Base-by-base conservation (phyloP, 2,797 vertebrate genomes). In the Sparidentex hasta region DNA sequence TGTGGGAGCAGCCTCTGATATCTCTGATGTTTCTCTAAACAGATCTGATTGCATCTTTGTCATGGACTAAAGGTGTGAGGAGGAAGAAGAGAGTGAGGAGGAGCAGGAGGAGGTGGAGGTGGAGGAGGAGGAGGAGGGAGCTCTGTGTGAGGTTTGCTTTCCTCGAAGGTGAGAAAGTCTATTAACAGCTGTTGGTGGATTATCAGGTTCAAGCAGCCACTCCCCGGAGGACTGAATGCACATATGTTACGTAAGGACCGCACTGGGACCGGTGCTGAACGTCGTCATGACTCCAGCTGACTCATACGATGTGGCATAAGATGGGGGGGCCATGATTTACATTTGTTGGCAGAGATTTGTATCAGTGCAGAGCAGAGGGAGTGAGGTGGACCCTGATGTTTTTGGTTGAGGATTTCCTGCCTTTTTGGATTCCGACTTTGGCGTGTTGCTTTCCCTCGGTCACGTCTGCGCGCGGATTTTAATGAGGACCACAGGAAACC, bases 141-240 rank as follows among this genome's bases (percentile, higher is more conserved):
- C 52, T 71, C 51, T 64, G 33, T 3, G 4, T 67, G 47, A 71
- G 44, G 18, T 78, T 63, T 69, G 62, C 71, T 70, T 74, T 78
- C 61, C 68, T 68, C 58, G 74, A 77, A 92, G 82, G 87, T 85
- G 85, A 85, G 65, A 72, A 82, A 75, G 66, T 81, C 78, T 71
- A 65, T 90, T 77, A 69, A 74, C 44, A 47, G 74, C 65, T 63
- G 64, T 11, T 46, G 75, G 61, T 46, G 79, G 84, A 90, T 85
- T 80, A 83, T 82, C 65, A 27, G 77, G 21, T 66, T 71, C 46
- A 55, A 38, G 61, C 68, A 69, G 74, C 71, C 57, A 12, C 76
- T 77, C 75, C 83, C 81, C 17, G 25, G 58, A 86, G 79, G 82
- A 69, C 74, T 66, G 29, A 74, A 62, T 46, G 72, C 73, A 68